Evolutionary conservation across 2,113 vertebrate species (phyloP), one percentile per base, ranked within the genome.

Genomic region (Tonatia bakeri): DNA sequence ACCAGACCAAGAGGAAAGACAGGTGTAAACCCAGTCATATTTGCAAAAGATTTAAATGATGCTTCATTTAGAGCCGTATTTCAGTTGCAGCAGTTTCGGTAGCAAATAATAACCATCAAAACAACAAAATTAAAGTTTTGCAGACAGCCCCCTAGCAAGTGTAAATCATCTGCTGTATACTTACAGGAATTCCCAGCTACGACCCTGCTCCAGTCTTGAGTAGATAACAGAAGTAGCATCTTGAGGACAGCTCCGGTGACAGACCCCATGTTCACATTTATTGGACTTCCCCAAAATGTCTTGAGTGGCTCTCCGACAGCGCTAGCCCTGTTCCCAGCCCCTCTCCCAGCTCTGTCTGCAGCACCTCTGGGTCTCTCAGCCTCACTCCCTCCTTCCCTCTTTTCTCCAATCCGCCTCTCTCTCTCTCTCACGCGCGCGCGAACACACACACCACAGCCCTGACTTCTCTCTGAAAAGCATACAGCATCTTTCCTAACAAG

Each of bases 211-310:
- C 97, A 89, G 54, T 81, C 70, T 69, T 73, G 94, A 96, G 98
- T 14, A 93, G 80, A 97, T 1, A 98, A 73, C 89, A 99, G 89
- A 94, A 98, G 90, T 69, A 98, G 92, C 96, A 94, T 94, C 87
- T 96, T 98, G 94, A 98, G 59, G 96, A 98, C 95, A 76, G 95
- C 98, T 97, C 98, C 97, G 26, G 97, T 47, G 96, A 88, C 96
- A 98, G 98, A 98, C 98, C 98, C 98, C 99, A 99, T 99, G 97
- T 96, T 98, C 97, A 67, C 95, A 69, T 97, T 95, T 95, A 96
- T 5, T 12, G 95, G 98, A 96, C 93, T 95, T 80, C 90, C 93
- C 88, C n/a, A n/a, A 95, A 98, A 98, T 97, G 97, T 85, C 4
- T 40, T 20, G 96, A 94, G 91, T 89, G 81, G 81, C 72, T 96